Base-by-base conservation (phyloP, 1,140 invertebrate species). In the Phymastichus coffea region DNA sequence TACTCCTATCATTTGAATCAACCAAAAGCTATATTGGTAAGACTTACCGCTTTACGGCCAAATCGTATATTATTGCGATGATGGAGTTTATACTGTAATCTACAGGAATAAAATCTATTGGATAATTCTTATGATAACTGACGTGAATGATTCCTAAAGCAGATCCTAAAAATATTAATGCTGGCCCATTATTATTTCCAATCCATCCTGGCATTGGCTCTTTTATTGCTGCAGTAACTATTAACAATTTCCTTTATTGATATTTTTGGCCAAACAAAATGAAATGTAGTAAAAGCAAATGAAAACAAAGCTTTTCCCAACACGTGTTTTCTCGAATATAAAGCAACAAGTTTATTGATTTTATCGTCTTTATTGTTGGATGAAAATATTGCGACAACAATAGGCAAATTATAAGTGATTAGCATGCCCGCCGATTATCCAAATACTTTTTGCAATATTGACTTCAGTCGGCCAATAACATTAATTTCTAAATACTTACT, bases 81-180 rank as follows among this genome's bases (percentile, higher is more conserved):
- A 95, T 78, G 33, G 87, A 81, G 75, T 93, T 94, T 9, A 90
- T 87, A 17, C 86, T 86, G 66, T 88, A 83, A 76, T 96, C 93
- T 1, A 91, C 91, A 0, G 93, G 93, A 30, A 95, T 86, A 8
- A 94, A 69, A 67, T 90, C 87, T 8, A 68, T 44, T 17, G n/a
- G 28, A 23, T 22, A 20, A 2, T 38, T 7, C 35, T 19, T 2
- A 0, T 10, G 22, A 15, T 81, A 80, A 72, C 86, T 81, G 40
- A 81, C 83, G 60, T 86, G 84, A 22, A 92, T 68, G 20, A 89
- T 69, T 60, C 91, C 91, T 70, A 87, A 80, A 37, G 83, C 86
- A 51, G 77, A 66, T 48, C 75, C 81, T 55, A 79, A 70, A 52
- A 81, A 70, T 20, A 78, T 63, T 30, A 77, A 85, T 69, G 84